phyloP scores from a whole-genome alignment of 2,888 invertebrate species.

The Metalampra italica region DNA sequence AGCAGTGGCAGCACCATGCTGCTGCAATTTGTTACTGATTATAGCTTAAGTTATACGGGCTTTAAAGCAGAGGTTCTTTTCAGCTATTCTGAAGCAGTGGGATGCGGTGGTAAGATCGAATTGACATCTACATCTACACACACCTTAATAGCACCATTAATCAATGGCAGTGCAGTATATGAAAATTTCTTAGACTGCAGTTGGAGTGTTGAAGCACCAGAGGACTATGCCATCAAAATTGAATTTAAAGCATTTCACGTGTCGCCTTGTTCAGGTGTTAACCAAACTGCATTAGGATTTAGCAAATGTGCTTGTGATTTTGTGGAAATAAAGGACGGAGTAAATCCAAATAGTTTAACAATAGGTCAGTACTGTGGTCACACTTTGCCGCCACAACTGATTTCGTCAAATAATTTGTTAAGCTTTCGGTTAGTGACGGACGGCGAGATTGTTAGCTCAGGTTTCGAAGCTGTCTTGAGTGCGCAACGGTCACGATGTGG shows the following conservation, averaged over 20 bases:
- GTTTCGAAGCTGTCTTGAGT: constrained; percentile 80
- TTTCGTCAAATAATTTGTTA: constrained; percentile 80
- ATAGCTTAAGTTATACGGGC: constrained; percentile 60
- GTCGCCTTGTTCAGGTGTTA: constrained; percentile 56
- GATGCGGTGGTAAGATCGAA: constrained; percentile 85
- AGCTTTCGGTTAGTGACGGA: constrained; percentile 84
- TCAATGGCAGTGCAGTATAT: constrained; percentile 66
- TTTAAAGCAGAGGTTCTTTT: constrained; percentile 81
- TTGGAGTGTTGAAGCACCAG: constrained; percentile 82
- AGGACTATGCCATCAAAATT: constrained; percentile 80
- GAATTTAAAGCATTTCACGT: constrained; percentile 76
- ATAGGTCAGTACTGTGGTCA: constrained; percentile 86
- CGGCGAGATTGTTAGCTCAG: constrained; percentile 75
- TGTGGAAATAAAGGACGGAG: constrained; percentile 86
- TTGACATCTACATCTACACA: constrained; percentile 57
- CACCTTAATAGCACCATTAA: constrained; percentile 57
- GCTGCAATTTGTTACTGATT: constrained; percentile 70
- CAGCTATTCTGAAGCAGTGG: constrained; percentile 68
- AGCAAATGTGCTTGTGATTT: constrained; percentile 84
- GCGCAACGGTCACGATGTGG: constrained; percentile 49
- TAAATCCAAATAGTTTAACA: constrained; percentile 80
- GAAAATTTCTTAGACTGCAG: constrained; percentile 85
- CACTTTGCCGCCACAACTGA: constrained; percentile 70
- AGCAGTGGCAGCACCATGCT: constrained; percentile 79
- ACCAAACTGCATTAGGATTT: constrained; percentile 55